Evolutionary conservation across 2,797 vertebrate species (phyloP).

Genomic region (Xenentodon cancila): DNA sequence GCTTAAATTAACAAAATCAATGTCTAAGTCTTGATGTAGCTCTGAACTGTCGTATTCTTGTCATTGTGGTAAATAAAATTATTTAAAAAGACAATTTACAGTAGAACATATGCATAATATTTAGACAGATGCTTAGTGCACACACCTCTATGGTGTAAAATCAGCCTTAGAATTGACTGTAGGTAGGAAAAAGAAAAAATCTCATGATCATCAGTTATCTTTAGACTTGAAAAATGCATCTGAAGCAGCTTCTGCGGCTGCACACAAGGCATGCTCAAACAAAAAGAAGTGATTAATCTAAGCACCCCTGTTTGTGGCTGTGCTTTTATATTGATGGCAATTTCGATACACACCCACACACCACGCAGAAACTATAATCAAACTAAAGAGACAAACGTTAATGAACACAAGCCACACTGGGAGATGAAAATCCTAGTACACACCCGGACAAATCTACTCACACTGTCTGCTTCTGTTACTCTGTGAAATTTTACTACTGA

Average conservation of each 20-base stretch:
- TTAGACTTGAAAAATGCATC: no score
- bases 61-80: no score
- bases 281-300: conserved; percentile 62
- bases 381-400: conserved; percentile 27
- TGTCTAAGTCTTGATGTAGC: not conserved
- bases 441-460: conserved; percentile 50
- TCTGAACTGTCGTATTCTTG: not conserved
- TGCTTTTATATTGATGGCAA: conserved; percentile 65
- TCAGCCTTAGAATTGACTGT: no score
- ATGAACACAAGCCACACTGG: conserved; percentile 24
- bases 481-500: no score
- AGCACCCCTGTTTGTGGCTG: conserved; percentile 69
- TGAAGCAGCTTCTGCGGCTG: no score
- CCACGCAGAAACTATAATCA: conserved; percentile 16
- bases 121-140: no score
- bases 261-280: conserved; percentile 12
- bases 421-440: conserved; percentile 35
- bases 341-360: conserved; percentile 46
- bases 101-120: no score
- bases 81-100: no score
- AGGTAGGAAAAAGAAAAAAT: no score
- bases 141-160: no score
- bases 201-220: no score
- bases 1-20: not conserved
- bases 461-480: no score